Conservation (phyloP, 2,113 vertebrate species). For the Scartelaos histophorus region DNA sequence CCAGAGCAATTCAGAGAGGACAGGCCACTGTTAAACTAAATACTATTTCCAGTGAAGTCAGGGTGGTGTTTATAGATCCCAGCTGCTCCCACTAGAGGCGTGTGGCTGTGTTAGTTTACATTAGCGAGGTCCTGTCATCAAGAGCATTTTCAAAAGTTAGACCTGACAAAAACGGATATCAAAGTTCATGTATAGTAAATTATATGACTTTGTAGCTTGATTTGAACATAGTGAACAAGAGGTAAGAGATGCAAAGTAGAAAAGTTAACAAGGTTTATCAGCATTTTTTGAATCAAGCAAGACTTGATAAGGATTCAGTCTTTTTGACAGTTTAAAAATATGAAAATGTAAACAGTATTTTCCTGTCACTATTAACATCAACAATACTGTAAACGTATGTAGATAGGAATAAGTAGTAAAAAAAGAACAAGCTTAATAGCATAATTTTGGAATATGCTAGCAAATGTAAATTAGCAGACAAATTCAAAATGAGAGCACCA, state of each 20-base stretch:
- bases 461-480: neutral
- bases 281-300: no score
- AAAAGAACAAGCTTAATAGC: neutral
- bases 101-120: neutral
- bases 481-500: constrained; percentile 15
- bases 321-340: no score
- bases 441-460: neutral
- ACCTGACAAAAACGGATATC: neutral
- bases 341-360: no score
- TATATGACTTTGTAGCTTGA: neutral
- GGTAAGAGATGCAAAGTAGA: neutral
- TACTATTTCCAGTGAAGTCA: constrained; percentile 17
- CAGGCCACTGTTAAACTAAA: neutral
- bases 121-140: neutral
- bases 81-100: constrained; percentile 28
- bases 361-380: no score
- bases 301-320: no score
- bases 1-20: neutral
- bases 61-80: constrained; percentile 18
- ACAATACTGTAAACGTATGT: no score
- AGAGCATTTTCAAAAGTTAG: neutral
- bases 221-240: neutral
- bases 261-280: no score
- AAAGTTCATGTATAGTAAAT: neutral
- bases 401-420: no score